Percentiles rank a stretch among this genome's conserved stretches.
Evolutionary conservation across 2,888 invertebrate genomes (phyloP).

Genomic region (Sarcophaga variegata): DNA sequence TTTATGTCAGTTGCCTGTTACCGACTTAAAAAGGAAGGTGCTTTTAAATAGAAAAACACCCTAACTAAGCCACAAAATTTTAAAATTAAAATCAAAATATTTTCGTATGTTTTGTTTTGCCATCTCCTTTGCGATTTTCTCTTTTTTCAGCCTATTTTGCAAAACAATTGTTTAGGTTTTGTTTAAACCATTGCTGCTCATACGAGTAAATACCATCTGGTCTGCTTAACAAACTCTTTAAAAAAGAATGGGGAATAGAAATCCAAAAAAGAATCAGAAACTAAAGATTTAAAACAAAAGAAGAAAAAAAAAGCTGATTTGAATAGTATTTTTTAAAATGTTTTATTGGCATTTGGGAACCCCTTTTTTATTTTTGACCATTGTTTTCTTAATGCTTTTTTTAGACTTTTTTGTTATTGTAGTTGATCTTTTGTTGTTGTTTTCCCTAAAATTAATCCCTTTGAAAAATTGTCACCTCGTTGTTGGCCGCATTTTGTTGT

Average conservation of each 20-base stretch:
- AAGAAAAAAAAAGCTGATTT: background rate
- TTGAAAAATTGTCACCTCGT: constrained; percentile 65
- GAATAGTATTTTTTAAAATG: constrained; percentile 28
- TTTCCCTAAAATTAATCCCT: constrained; percentile 56
- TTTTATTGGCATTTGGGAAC: constrained; percentile 44
- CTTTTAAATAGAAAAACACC: no score
- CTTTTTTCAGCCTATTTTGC: no score
- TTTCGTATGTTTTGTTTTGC: no score
- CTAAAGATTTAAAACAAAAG: constrained; percentile 36
- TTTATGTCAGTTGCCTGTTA: no score
- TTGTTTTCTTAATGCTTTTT: constrained; percentile 28
- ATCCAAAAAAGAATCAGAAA: background rate
- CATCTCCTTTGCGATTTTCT: no score
- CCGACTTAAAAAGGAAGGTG: no score
- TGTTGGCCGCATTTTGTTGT: constrained; percentile 1
- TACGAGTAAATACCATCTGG: background rate
- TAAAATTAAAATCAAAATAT: no score
- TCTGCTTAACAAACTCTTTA: constrained; percentile 1
- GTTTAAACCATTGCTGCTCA: constrained; percentile 27
- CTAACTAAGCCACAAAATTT: no score
- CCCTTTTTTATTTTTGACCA: no score
- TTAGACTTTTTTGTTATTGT: constrained; percentile 13
- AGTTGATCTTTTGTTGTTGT: constrained; percentile 35
- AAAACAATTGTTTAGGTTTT: constrained; percentile 45
- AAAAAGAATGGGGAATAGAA: constrained; percentile 21